phyloP scores from a whole-genome alignment of 2,888 invertebrate genomes.

The Polyploca ridens region DNA sequence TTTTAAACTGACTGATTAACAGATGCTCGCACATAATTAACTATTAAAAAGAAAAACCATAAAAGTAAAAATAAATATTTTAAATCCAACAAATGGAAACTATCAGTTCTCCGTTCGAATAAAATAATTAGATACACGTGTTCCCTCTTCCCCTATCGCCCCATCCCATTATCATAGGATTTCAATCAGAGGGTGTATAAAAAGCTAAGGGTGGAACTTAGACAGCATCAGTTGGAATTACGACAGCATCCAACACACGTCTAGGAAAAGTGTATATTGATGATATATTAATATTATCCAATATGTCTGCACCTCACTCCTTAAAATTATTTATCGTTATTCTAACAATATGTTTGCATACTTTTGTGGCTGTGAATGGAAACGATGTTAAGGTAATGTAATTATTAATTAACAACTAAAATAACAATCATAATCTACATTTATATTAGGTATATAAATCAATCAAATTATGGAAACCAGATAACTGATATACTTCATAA shows the following conservation, averaged over 20 bases:
- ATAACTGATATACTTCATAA: too few relatives aligned
- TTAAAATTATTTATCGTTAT: constrained; percentile 15
- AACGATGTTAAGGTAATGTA: constrained; percentile 43
- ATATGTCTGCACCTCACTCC: background rate
- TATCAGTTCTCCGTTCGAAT: background rate
- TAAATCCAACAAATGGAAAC: background rate
- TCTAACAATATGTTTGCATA: constrained; percentile 20
- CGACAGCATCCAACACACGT: too few relatives aligned
- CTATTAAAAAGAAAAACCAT: too few relatives aligned
- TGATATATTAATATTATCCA: background rate
- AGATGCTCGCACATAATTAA: too few relatives aligned
- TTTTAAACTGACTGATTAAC: too few relatives aligned
- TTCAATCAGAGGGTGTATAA: constrained; percentile 29
- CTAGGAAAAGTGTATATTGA: background rate
- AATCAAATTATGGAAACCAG: too few relatives aligned
- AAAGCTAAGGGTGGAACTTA: background rate
- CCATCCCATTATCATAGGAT: constrained; percentile 32
- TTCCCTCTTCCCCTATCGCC: background rate
- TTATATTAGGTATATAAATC: too few relatives aligned
- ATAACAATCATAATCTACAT: too few relatives aligned
- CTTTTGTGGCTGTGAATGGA: constrained; percentile 32
- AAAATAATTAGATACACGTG: background rate
- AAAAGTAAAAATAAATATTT: background rate
- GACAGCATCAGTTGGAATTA: constrained; percentile 26
- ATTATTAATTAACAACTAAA: too few relatives aligned